A percentile compares a stretch with the other conserved stretches of the same genome.
Conservation (phyloP, 2,113 vertebrate species). For the Ptychochromis oligacanthus region DNA sequence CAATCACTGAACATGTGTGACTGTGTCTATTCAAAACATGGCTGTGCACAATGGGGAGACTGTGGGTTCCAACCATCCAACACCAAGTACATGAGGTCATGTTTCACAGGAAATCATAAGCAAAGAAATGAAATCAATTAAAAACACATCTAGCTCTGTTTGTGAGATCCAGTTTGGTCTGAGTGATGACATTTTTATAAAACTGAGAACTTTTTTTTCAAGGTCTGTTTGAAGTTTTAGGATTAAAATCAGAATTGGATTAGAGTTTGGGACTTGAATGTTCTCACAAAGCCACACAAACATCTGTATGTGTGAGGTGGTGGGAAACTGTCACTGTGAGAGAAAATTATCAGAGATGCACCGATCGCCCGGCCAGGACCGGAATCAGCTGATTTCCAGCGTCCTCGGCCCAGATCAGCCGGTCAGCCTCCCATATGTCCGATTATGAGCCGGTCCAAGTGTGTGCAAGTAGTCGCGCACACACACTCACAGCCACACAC, state of each 20-base stretch:
- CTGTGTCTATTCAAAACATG: neutral
- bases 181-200: neutral
- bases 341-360: neutral
- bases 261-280: neutral
- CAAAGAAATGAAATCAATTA: neutral
- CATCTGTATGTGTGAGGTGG: neutral
- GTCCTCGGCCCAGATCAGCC: no score
- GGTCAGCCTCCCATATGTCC: neutral
- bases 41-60: neutral
- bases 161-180: neutral
- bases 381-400: neutral
- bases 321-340: neutral
- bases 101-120: neutral
- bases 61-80: neutral
- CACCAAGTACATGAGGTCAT: neutral
- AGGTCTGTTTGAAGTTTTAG: no score
- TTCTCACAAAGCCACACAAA: neutral
- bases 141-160: neutral
- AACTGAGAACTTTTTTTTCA: no score
- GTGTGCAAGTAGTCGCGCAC: no score
- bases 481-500: no score
- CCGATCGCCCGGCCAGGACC: neutral
- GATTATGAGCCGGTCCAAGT: no score
- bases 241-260: no score
- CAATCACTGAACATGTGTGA: neutral